Conservation (phyloP, 2,113 vertebrate genomes). For the Telmatochromis brichardi region DNA sequence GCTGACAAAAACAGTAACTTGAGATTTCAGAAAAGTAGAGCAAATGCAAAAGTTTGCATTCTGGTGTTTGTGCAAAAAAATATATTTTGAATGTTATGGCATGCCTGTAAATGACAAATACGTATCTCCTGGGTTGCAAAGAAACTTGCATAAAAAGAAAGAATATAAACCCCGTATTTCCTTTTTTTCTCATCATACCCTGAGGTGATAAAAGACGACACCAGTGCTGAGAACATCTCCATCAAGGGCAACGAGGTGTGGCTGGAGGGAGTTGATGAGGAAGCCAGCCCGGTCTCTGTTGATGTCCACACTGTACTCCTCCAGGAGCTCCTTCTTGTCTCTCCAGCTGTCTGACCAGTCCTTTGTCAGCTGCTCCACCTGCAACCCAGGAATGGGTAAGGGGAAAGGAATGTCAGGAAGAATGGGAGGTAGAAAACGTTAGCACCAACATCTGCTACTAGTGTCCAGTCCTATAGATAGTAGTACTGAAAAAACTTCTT, state of each 20-base stretch:
- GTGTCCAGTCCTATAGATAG: neutral
- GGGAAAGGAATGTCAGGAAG: neutral
- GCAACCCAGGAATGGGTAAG: neutral
- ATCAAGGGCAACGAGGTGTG: conserved; percentile 86
- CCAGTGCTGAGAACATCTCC: conserved; percentile 91
- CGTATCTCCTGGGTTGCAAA: neutral
- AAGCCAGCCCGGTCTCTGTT: conserved; percentile 83
- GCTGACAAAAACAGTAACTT: conserved; percentile 24
- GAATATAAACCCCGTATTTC: neutral
- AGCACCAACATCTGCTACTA: neutral
- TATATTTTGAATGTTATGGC: neutral
- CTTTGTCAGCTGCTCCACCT: conserved; percentile 90
- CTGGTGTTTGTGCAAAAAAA: neutral
- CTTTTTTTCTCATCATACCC: conserved; percentile 64
- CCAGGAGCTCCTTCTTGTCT: conserved; percentile 83
- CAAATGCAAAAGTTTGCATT: neutral
- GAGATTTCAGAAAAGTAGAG: conserved; percentile 24
- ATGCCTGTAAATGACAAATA: neutral
- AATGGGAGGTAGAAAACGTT: neutral
- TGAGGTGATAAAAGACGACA: conserved; percentile 90
- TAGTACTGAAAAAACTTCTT: neutral
- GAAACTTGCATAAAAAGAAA: neutral
- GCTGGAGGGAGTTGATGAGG: conserved; percentile 82
- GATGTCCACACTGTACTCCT: conserved; percentile 89
- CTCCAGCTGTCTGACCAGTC: conserved; percentile 88